Conservation (phyloP, 2,113 vertebrate genomes). For the Cyprinodon variegatus region DNA sequence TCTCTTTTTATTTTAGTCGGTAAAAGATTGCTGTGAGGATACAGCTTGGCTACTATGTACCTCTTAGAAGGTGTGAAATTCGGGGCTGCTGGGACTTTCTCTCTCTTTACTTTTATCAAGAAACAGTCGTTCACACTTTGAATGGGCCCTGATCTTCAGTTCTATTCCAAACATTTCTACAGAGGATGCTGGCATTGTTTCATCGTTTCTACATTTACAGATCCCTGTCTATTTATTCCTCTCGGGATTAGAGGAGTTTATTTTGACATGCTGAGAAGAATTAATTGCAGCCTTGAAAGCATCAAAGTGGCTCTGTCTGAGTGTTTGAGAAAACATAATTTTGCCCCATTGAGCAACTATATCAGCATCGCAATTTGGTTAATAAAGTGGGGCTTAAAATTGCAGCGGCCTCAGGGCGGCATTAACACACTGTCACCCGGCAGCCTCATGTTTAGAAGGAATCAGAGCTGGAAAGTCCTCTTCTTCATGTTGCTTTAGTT, state of each 20-base stretch:
- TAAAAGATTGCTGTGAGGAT: background rate
- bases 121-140: background rate
- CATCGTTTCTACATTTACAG: conserved; percentile 2
- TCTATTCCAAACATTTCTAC: background rate
- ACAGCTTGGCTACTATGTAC: background rate
- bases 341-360: conserved; percentile 36
- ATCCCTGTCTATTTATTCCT: background rate
- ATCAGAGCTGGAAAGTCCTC: conserved; percentile 26
- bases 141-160: background rate
- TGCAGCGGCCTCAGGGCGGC: conserved; percentile 34
- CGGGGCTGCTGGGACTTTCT: background rate
- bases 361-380: conserved; percentile 44
- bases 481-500: conserved; percentile 41
- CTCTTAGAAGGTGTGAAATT: background rate
- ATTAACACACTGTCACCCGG: conserved; percentile 57
- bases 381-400: conserved; percentile 52
- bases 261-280: background rate
- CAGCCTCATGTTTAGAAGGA: conserved; percentile 51
- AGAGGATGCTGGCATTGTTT: background rate
- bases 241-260: background rate
- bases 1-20: background rate
- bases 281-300: background rate
- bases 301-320: conserved; percentile 31
- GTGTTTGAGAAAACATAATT: conserved; percentile 27
- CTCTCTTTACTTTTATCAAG: background rate